Evolutionary conservation across 2,888 invertebrate species (phyloP), one percentile per base, ranked within the genome.

Genomic region (Ectobius pallidus): DNA sequence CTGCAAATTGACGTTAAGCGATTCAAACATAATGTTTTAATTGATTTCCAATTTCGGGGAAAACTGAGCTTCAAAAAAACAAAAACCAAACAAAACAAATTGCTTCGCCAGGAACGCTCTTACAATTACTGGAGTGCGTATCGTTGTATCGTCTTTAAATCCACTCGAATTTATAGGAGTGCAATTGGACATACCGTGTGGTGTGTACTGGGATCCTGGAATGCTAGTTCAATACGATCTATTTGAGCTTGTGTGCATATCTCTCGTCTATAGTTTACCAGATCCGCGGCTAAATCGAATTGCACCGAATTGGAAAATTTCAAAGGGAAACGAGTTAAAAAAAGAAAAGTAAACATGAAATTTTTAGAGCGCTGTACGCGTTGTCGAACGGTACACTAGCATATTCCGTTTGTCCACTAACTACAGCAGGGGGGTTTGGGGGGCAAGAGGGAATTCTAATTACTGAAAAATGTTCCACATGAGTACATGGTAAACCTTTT

Each of bases 401-500:
- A 65, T 44, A 65, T 65, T 65, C 65, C 65, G 44, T 46, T 65
- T 65, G 65, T 65, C 65, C 65, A 65, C 65, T 27, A 16, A 42
- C n/a, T n/a, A n/a, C 65, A 65, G 44, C 16, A 22, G 25, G 22
- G 11, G 55, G 25, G 25, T 25, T 20, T 20, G n/a, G 44, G 44
- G 44, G 27, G 65, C 16, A 27, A 46, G 65, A 27, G 65, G 22
- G 65, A 46, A 65, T 65, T 65, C 46, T 65, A 65, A 65, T 65
- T 65, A 65, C 65, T 65, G 46, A 65, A 42, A 65, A 65, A 65
- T 65, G 65, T 65, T 63, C 30, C 65, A 27, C 65, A 44, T 46
- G 44, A 46, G 44, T 65, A 65, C 65, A 65, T 46, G 65, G 65
- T 42, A 65, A 65, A 65, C 65, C 65, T 65, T 65, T 65, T 65